These are phyloP conservation scores for Mesorhabditis belari DNA, from an alignment of 2,888 invertebrate genomes.

Conservation along the genomic window DNA sequence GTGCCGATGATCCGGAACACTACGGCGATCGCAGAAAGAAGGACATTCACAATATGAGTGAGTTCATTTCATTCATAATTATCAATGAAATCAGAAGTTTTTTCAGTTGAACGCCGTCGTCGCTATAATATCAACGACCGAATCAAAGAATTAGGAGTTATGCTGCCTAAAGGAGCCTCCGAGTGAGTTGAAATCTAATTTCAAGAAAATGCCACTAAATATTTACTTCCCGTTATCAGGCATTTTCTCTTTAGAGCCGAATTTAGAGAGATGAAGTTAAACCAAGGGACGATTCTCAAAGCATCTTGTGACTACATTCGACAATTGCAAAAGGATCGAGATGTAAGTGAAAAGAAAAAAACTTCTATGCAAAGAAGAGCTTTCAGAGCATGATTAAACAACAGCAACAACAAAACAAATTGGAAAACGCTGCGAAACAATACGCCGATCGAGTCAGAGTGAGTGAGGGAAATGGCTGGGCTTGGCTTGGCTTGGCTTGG, in stretches of 20 bases:
- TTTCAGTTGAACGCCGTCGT: constrained; percentile 58
- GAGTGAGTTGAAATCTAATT: constrained; percentile 38
- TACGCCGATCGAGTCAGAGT: too few species aligned
- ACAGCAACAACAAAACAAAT: too few species aligned
- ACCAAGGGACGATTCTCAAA: constrained; percentile 84
- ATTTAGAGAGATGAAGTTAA: constrained; percentile 56
- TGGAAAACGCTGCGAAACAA: too few species aligned
- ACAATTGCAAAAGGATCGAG: constrained; percentile 67
- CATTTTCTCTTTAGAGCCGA: constrained; percentile 3
- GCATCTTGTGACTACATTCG: constrained; percentile 95
- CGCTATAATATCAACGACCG: constrained; percentile 96
- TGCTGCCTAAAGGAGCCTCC: constrained; percentile 74
- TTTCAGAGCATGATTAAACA: too few species aligned
- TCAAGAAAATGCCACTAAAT: neutral
- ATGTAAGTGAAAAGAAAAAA: too few species aligned
- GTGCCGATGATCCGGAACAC: constrained; percentile 36
- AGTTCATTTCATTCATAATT: constrained; percentile 10
- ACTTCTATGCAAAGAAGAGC: too few species aligned
- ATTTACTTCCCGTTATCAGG: neutral
- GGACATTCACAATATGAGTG: constrained; percentile 54
- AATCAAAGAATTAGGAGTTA: constrained; percentile 87
- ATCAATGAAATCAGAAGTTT: neutral
- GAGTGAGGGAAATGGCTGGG: too few species aligned
- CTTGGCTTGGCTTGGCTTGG: too few species aligned
- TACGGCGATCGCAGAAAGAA: constrained; percentile 52